Percentiles rank a stretch among this genome's conserved stretches.
Conservation (phyloP, 1,140 invertebrate species). For the Ceratosolen solmsi region DNA sequence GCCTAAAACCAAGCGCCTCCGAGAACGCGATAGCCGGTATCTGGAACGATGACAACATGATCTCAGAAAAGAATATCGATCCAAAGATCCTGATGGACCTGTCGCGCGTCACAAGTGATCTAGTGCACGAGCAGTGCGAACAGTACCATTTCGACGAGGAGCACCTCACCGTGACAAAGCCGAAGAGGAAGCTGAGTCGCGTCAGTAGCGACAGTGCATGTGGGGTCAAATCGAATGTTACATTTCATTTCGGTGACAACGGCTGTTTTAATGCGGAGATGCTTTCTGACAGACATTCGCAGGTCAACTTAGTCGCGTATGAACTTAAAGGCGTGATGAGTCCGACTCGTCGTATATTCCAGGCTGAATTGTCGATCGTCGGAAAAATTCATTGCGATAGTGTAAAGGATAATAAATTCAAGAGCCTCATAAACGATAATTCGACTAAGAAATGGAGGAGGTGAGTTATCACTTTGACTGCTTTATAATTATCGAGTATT, state of each 20-base stretch:
- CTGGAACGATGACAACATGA: constrained; percentile 54
- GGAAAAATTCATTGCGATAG: neutral
- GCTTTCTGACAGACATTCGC: constrained; percentile 11
- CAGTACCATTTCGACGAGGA: neutral
- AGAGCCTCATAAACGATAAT: neutral
- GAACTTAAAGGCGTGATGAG: too few species aligned
- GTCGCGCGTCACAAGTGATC: constrained; percentile 55
- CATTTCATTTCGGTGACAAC: constrained; percentile 6
- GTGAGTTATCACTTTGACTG: neutral
- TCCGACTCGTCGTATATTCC: too few species aligned
- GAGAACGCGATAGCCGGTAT: constrained; percentile 58
- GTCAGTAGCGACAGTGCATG: constrained; percentile 56
- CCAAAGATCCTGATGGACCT: constrained; percentile 66
- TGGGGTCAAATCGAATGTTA: neutral
- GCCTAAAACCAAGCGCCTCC: constrained; percentile 62
- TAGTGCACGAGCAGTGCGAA: neutral
- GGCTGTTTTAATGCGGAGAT: constrained; percentile 9
- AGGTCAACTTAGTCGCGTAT: neutral
- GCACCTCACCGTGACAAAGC: neutral
- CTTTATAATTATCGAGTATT: too few species aligned
- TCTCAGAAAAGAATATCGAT: constrained; percentile 65
- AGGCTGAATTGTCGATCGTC: neutral
- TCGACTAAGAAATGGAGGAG: neutral
- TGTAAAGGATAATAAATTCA: neutral
- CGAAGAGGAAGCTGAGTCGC: constrained; percentile 56